Evolutionary conservation across 1,140 invertebrate species (phyloP).

Genomic region (Monomorium pharaonis): DNA sequence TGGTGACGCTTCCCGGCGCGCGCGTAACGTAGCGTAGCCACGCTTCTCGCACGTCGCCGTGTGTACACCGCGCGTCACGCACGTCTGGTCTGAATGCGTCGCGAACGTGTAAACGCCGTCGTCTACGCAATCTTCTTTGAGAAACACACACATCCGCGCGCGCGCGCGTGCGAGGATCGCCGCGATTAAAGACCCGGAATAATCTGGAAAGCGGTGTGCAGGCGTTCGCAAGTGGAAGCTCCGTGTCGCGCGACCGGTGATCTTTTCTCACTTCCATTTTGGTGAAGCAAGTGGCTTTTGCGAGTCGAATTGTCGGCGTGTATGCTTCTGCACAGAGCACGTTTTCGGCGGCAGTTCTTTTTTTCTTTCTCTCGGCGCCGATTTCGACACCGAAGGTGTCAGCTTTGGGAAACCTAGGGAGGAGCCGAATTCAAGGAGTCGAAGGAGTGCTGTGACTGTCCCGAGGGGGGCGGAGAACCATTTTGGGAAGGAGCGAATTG

Average conservation of each 20-base stretch:
- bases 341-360: not conserved
- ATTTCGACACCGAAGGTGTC: not conserved
- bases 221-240: not conserved
- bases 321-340: no score
- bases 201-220: not conserved
- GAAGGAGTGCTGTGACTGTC: not conserved
- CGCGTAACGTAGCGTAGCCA: slow-evolving; percentile 11
- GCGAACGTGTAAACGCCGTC: not conserved
- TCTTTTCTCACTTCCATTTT: slow-evolving; percentile 49
- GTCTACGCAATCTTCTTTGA: not conserved
- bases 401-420: not conserved
- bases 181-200: not conserved
- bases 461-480: not conserved
- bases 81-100: not conserved
- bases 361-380: not conserved
- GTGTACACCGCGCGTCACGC: not conserved
- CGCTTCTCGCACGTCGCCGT: slow-evolving; percentile 13
- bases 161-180: not conserved
- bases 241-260: not conserved
- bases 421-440: not conserved
- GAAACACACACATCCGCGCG: not conserved
- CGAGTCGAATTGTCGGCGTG: not conserved
- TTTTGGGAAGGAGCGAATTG: not conserved
- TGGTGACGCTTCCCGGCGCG: slow-evolving; percentile 32
- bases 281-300: slow-evolving; percentile 4